Percentiles rank a stretch among this genome's conserved stretches.
phyloP scores from a whole-genome alignment of 1,140 invertebrate species.

The Caenorhabditis remanei region DNA sequence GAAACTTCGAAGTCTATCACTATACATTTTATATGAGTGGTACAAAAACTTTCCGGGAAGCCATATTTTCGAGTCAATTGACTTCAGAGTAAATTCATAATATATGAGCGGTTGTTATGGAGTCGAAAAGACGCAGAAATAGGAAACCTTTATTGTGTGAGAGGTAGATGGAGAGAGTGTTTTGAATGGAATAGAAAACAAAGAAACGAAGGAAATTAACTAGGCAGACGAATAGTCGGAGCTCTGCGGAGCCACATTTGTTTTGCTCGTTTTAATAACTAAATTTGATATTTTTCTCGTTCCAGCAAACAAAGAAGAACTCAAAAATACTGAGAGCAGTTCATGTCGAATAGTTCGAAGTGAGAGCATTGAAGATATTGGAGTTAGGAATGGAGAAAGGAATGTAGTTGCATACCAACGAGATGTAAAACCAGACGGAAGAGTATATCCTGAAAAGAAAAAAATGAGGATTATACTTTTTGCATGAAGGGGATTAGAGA shows the following conservation, averaged over 20 bases:
- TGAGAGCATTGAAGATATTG: slow-evolving; percentile 42
- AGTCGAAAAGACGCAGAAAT: not conserved
- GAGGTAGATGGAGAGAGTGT: slow-evolving; percentile 10
- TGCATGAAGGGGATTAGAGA: not conserved
- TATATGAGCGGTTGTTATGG: not conserved
- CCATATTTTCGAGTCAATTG: no score
- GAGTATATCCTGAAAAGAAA: slow-evolving; percentile 44
- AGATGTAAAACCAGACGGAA: slow-evolving; percentile 45
- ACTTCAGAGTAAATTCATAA: no score
- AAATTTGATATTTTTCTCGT: slow-evolving; percentile 19
- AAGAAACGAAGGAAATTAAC: not conserved
- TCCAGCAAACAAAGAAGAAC: not conserved
- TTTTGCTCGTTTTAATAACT: slow-evolving; percentile 15
- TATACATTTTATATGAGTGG: no score
- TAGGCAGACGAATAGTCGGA: slow-evolving; percentile 34
- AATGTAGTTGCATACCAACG: slow-evolving; percentile 46
- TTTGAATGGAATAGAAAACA: not conserved
- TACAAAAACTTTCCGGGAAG: no score
- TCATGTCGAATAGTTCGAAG: slow-evolving; percentile 44
- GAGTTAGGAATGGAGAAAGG: slow-evolving; percentile 31
- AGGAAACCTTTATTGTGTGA: slow-evolving; percentile 13
- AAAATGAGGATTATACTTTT: slow-evolving; percentile 2
- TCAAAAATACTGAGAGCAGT: slow-evolving; percentile 6
- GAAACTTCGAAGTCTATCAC: no score
- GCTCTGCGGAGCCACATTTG: slow-evolving; percentile 27